These are phyloP conservation scores for Mamestra configurata DNA, from an alignment of 1,140 invertebrate species.

Conservation along the genomic window DNA sequence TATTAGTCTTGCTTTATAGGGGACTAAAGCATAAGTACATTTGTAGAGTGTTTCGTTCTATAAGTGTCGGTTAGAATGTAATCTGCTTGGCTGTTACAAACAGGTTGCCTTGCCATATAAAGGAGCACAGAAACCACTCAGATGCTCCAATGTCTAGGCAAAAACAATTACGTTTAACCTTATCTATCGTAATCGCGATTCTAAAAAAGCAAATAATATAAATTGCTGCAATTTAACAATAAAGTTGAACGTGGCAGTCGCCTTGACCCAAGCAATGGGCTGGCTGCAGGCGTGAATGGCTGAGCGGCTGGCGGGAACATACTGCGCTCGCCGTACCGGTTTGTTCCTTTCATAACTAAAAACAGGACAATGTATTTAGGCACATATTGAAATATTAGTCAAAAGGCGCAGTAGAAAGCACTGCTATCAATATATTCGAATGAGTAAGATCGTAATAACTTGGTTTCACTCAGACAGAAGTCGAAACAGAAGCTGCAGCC, in stretches of 20 bases:
- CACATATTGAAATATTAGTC: neutral
- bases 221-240: slow-evolving; percentile 65
- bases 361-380: slow-evolving; percentile 47
- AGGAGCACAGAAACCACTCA: neutral
- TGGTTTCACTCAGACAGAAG: no score
- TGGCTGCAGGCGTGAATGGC: slow-evolving; percentile 50
- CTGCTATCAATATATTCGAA: no score
- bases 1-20: slow-evolving; percentile 18
- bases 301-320: slow-evolving; percentile 48
- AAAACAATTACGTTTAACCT: slow-evolving; percentile 58
- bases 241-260: slow-evolving; percentile 55
- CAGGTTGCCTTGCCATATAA: neutral
- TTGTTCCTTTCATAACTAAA: slow-evolving; percentile 52
- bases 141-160: slow-evolving; percentile 49
- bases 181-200: slow-evolving; percentile 55
- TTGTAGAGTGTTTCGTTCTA: neutral
- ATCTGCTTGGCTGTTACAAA: neutral
- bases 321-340: slow-evolving; percentile 46
- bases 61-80: slow-evolving; percentile 2
- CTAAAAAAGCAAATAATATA: slow-evolving; percentile 65
- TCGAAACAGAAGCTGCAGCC: no score
- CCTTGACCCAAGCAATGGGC: slow-evolving; percentile 62
- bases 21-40: slow-evolving; percentile 6
- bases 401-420: neutral
- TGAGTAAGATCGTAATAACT: neutral